Base-by-base conservation (phyloP, 2,888 invertebrate species). In the Harpalus rufipes region DNA sequence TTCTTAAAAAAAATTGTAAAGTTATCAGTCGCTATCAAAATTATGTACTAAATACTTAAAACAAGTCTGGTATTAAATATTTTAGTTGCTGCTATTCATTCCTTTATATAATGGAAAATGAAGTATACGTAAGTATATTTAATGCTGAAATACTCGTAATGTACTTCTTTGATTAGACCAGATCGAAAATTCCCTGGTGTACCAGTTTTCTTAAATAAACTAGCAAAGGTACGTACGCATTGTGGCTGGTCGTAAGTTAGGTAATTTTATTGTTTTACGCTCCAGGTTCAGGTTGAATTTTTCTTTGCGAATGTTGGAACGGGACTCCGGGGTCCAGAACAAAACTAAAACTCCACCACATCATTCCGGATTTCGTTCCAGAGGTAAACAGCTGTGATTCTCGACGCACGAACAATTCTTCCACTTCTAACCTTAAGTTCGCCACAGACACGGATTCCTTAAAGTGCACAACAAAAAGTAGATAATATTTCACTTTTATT, bases 341-440 rank as follows among this genome's bases (percentile, higher is more conserved):
- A 74, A 74, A 74, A 74, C 72, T 74, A 74, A 41, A 74, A 74
- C 44, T 74, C 16, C 41, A 74, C 68, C 68, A 39, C 72, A 44
- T 74, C 72, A 44, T 74, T 74, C 44, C 72, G 44, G 72, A 74
- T 74, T 74, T 44, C 44, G 72, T 44, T 41, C 72, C 72, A 51
- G 72, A 44, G 16, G 16, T 41, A 74, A 41, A 16, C 16, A 74
- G 44, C 72, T 1, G 41, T 14, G 72, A 74, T 74, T 44, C 44
- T 74, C 72, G 2, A 44, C 72, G 16, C 72, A 74, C 72, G 72
- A 41, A 10, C 44, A 44, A 74, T 74, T 74, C 44, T 74, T 44
- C 51, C 44, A 41, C 72, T 44, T 18, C 44, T 74, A 74, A 44
- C 72, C 72, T 18, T 18, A 41, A 32, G 32, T 32, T 32, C n/a